phyloP scores from a whole-genome alignment of 2,888 invertebrate species.

The Lymantria monacha region DNA sequence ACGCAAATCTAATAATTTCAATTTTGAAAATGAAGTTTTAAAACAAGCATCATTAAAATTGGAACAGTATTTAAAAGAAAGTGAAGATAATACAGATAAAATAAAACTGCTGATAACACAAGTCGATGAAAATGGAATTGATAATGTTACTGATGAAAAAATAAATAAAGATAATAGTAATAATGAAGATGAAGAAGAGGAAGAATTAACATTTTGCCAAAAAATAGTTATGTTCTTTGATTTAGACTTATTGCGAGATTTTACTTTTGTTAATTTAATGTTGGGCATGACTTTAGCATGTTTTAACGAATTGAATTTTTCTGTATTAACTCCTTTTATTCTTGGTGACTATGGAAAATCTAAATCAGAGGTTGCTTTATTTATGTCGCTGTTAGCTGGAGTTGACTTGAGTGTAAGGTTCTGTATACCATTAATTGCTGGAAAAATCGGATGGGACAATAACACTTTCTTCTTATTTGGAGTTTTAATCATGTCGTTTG shows the following conservation, averaged over 20 bases:
- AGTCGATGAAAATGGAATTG: constrained; percentile 52
- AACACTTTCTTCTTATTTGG: constrained; percentile 87
- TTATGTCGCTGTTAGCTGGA: constrained; percentile 86
- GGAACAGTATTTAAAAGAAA: constrained; percentile 73
- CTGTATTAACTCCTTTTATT: constrained; percentile 87
- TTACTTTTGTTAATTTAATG: constrained; percentile 86
- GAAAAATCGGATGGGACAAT: constrained; percentile 87
- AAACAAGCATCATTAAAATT: constrained; percentile 80
- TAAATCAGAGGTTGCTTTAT: constrained; percentile 83
- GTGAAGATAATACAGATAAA: constrained; percentile 53
- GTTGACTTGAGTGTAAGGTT: constrained; percentile 85
- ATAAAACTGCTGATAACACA: constrained; percentile 56
- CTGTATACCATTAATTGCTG: constrained; percentile 85
- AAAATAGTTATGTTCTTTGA: constrained; percentile 86
- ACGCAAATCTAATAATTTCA: constrained; percentile 80
- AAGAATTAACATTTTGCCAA: constrained; percentile 68
- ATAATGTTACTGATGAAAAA: constrained; percentile 50
- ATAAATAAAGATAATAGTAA: constrained; percentile 35
- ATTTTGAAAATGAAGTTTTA: constrained; percentile 82
- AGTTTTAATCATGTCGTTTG: constrained; percentile 78
- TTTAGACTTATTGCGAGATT: constrained; percentile 86
- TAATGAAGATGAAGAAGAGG: constrained; percentile 35
- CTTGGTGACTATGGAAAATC: constrained; percentile 85
- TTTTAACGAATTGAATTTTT: constrained; percentile 88
- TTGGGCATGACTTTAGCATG: constrained; percentile 87